These are phyloP conservation scores for Ellobium chinense DNA, from an alignment of 2,888 invertebrate species.

Conservation along the genomic window DNA sequence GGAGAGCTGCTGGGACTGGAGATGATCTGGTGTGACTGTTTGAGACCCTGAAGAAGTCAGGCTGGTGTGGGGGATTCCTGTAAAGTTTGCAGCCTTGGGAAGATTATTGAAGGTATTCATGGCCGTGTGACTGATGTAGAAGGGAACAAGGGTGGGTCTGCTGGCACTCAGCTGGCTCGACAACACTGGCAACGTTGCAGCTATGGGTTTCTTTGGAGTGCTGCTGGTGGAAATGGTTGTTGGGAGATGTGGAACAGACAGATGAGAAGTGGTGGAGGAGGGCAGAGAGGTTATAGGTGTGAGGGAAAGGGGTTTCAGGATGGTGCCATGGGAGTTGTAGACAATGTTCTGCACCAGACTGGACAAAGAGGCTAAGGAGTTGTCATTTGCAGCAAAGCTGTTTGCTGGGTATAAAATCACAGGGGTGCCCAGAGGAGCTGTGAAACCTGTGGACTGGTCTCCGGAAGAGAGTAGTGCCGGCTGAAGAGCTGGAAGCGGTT, in stretches of 20 bases:
- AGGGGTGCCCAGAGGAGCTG: conserved; percentile 21
- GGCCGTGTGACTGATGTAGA: conserved; percentile 25
- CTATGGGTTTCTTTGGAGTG: neutral
- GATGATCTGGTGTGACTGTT: neutral
- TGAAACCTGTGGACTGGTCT: neutral
- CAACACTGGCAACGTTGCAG: conserved; percentile 26
- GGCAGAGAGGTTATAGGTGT: neutral
- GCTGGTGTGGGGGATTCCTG: too few relatives aligned
- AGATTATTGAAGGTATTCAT: neutral
- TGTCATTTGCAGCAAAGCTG: conserved; percentile 16
- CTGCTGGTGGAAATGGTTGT: neutral
- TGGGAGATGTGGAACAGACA: neutral
- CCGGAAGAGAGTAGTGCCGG: neutral
- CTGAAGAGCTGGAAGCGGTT: neutral
- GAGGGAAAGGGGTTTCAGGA: conserved; percentile 20
- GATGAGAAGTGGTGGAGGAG: neutral
- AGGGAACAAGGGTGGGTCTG: conserved; percentile 15
- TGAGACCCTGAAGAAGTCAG: neutral
- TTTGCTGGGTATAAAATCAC: conserved; percentile 32
- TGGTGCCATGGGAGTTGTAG: conserved; percentile 26
- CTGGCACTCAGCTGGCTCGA: conserved; percentile 25
- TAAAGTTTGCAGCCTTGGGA: neutral
- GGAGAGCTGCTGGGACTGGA: neutral
- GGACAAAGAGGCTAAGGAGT: conserved; percentile 37
- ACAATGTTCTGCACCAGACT: conserved; percentile 41